Percentiles rank a stretch among this genome's conserved stretches.
phyloP scores from a whole-genome alignment of 2,113 vertebrate species.

The Lynx canadensis region DNA sequence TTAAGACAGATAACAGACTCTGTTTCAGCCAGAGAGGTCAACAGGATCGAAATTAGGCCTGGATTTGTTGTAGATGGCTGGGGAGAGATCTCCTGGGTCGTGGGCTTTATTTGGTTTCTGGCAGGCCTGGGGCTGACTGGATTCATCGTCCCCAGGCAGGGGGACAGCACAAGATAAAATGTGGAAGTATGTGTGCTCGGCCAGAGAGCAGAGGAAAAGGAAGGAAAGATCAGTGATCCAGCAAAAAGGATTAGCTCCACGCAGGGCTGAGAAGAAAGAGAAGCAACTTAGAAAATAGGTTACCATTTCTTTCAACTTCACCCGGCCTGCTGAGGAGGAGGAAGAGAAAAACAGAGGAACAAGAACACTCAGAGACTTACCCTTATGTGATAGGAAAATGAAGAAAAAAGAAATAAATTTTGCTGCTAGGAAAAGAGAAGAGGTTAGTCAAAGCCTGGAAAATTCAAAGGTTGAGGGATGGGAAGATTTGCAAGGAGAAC shows the following conservation, averaged over 20 bases:
- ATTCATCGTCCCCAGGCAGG: background rate
- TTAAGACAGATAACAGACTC: background rate
- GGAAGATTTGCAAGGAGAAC: background rate
- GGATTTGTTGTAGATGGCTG: background rate
- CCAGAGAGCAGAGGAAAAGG: background rate
- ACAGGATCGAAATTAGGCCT: background rate
- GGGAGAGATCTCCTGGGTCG: too few species aligned
- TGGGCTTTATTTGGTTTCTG: background rate
- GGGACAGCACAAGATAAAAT: too few species aligned
- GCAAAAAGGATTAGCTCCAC: background rate
- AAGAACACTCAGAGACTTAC: background rate
- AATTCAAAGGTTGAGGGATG: background rate
- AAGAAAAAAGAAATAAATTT: background rate
- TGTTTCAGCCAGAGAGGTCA: background rate
- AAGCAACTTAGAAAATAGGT: background rate
- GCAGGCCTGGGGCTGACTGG: background rate
- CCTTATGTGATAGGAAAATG: background rate
- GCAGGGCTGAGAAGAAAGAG: background rate
- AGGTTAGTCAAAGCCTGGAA: background rate
- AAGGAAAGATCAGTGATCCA: background rate
- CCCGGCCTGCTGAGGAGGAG: background rate
- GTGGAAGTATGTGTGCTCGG: background rate
- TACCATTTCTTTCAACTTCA: background rate
- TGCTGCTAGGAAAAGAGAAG: background rate
- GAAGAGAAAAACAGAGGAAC: background rate